Evolutionary conservation across 2,797 vertebrate species (phyloP), one percentile per base, ranked within the genome.

Genomic region (Sebastes kiyomatsui): DNA sequence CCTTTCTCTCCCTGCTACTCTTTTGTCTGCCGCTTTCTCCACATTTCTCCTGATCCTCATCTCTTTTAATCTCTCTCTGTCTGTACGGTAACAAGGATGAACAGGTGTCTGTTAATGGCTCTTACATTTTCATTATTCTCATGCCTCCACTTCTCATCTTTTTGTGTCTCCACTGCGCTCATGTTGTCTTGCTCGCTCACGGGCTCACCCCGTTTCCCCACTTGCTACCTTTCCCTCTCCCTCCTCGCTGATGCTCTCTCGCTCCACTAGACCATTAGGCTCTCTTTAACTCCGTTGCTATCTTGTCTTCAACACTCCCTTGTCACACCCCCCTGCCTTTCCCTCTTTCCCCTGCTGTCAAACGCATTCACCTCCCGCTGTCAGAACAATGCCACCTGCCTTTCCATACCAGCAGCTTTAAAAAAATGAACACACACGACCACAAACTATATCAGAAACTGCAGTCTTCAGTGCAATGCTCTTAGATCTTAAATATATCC

Each of bases 201-300:
- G 6, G 78, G 85, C 71, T 83, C 54, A 46, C 68, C 64, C 80
- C 56, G 64, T 65, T 87, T 79, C 35, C 72, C 72, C 66, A 27
- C 79, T 67, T n/a, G 67, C 33, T 84, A 69, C 83, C 67, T 82
- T 66, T 79, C 65, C 30, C 71, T 66, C 77, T 83, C n/a, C 55
- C 80, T 79, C 72, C 16, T 69, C 16, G 5, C 35, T 49, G 82
- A 85, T 86, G 84, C 67, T 87, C 85, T 81, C 77, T 86, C 77
- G 52, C 88, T 93, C 88, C 85, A 86, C 71, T 85, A 83, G 81
- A 86, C 85, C 87, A 90, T 86, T 88, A 92, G 55, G 20, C 58
- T 81, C 81, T 81, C 72, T 90, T 90, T 84, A 81, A 88, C 83
- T 85, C 74, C 69, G 68, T 33, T 66, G 69, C 83, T 77, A 73